Conservation (phyloP, 1,140 invertebrate species). For the Sycophila sp. region DNA sequence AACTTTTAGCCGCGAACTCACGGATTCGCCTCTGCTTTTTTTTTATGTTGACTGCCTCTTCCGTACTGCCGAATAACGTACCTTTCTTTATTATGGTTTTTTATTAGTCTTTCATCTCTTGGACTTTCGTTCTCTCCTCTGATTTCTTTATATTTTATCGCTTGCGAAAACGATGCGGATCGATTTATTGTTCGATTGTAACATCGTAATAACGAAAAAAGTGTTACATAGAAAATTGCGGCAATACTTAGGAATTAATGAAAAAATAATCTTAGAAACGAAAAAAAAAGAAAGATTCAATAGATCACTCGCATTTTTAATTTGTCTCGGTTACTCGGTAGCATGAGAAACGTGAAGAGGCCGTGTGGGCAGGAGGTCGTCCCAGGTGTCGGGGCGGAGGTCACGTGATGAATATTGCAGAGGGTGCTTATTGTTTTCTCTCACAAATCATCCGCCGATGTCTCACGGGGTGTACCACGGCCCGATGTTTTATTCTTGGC, state of each 20-base stretch:
- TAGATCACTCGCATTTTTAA: neutral
- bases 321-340: neutral
- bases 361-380: neutral
- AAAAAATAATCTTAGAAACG: neutral
- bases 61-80: too few species aligned
- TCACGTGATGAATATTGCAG: constrained; percentile 63
- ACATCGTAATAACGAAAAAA: too few species aligned
- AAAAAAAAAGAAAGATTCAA: neutral
- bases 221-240: too few species aligned
- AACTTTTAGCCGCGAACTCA: constrained; percentile 65
- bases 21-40: constrained; percentile 35
- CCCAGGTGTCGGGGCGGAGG: constrained; percentile 39
- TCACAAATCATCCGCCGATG: constrained; percentile 65
- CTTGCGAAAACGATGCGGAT: too few species aligned
- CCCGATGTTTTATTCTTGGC: constrained; percentile 60
- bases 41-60: constrained; percentile 40
- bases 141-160: constrained; percentile 42
- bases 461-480: constrained; percentile 58
- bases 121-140: constrained; percentile 24
- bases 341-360: neutral
- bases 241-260: too few species aligned
- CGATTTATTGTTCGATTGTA: too few species aligned
- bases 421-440: constrained; percentile 65
- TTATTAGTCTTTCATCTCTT: constrained; percentile 38
- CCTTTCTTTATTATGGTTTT: constrained; percentile 32